These are phyloP conservation scores for Tenthredo livida DNA, from an alignment of 2,888 invertebrate genomes.

Conservation along the genomic window DNA sequence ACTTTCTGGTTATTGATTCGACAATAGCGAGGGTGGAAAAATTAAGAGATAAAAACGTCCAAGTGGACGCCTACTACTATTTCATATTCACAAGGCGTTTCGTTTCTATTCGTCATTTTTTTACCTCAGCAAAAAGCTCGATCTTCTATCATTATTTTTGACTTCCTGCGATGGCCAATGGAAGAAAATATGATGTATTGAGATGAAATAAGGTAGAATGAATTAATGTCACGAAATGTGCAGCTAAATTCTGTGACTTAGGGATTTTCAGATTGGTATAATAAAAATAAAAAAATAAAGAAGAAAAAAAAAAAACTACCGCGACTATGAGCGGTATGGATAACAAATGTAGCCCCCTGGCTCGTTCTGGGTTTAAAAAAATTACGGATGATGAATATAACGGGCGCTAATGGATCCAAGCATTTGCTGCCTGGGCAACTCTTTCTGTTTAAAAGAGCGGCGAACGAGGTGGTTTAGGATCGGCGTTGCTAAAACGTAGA, in stretches of 20 bases:
- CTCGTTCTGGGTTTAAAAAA: constrained; percentile 23
- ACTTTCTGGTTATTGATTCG: constrained; percentile 18
- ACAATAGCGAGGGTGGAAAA: background rate
- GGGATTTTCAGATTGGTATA: background rate
- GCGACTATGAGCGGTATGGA: background rate
- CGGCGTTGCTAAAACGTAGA: constrained; percentile 56
- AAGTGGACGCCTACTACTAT: background rate
- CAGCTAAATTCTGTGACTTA: background rate
- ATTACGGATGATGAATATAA: constrained; percentile 68
- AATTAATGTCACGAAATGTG: background rate
- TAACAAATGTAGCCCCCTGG: background rate
- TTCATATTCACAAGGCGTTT: background rate
- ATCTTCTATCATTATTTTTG: background rate
- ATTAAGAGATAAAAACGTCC: background rate
- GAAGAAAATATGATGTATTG: background rate
- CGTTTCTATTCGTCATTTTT: background rate
- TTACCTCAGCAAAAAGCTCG: background rate
- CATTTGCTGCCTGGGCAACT: constrained; percentile 23
- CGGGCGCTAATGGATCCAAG: constrained; percentile 65
- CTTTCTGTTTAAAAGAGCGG: constrained; percentile 30
- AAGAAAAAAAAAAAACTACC: background rate
- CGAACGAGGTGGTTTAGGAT: constrained; percentile 2
- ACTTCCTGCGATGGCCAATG: background rate
- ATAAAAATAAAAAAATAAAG: background rate
- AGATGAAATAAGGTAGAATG: background rate